Evolutionary conservation across 2,797 vertebrate species (phyloP), one percentile per base, ranked within the genome.

Genomic region (Danio choprae): DNA sequence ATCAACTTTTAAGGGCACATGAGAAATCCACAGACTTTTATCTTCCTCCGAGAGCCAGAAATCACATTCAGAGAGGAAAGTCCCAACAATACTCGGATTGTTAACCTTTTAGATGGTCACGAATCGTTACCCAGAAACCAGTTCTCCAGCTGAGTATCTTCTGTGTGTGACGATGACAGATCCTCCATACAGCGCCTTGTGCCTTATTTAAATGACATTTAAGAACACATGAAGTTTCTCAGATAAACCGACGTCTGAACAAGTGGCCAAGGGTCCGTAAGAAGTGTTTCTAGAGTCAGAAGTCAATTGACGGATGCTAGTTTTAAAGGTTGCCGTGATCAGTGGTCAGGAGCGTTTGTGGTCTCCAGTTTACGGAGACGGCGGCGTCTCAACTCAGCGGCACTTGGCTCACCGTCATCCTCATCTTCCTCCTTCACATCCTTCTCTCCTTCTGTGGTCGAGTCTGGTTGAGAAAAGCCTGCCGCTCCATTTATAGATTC

Each of bases 331-430:
- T 76, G 40, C 51, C 10, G 38, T 50, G 58, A 82, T 97, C 95
- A 97, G 84, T 95, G 94, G 63, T 95, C 93, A 1, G 93, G 87
- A 1, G 91, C 86, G 0, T 90, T 81, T 0, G 94, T 85, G 0
- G 95, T 94, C 86, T 96, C 95, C n/a, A 98, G 87, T 84, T 97
- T 98, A 1, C 96, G 95, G 40, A 98, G 95, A 12, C 97, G 94
- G 3, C 97, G 94, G 15, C 96, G 92, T 63, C 96, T 94, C 55
- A 97, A 87, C 85, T 98, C 97, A 0, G 94, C 95, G 0, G 96
- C 87, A 1, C 94, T 95, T 0, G 96, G 97, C 64, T 96, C 96
- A 0, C 92, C 95, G 0, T 91, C 91, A 3, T 91, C 91, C 1
- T 92, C 92, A 0, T 89, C 93, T 0, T 85, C 88, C 2, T 84